These are phyloP conservation scores for Xenops minutus DNA, from an alignment of 2,797 vertebrate genomes.

Conservation along the genomic window DNA sequence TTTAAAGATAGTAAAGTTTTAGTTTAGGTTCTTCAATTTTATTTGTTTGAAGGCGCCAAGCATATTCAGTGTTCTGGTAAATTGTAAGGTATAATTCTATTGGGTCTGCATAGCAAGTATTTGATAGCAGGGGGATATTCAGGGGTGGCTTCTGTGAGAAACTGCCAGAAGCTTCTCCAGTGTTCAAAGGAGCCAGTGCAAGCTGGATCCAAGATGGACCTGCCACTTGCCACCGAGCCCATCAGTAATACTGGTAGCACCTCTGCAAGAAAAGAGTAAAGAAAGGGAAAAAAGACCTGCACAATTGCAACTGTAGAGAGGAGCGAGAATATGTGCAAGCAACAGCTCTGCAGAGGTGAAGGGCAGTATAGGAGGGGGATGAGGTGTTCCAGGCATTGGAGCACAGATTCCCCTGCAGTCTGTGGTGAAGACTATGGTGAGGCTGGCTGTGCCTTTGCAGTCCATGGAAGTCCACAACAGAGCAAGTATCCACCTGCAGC, in stretches of 20 bases:
- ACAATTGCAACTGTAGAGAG: not conserved
- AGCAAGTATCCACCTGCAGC: not conserved
- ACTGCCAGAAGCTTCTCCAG: not conserved
- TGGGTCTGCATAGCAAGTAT: not conserved
- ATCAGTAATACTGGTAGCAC: rapidly evolving
- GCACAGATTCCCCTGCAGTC: not conserved
- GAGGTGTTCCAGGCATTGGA: rapidly evolving
- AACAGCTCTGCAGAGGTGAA: not conserved
- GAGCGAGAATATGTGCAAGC: not conserved
- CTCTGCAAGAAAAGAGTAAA: not conserved
- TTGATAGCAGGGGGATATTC: not conserved
- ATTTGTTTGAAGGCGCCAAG: not conserved
- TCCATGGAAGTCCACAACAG: not conserved
- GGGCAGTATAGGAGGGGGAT: not conserved
- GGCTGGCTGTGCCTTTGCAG: not conserved
- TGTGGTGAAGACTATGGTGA: not conserved
- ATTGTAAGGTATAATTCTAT: not conserved
- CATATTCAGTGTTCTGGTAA: not conserved
- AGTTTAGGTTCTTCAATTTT: not conserved
- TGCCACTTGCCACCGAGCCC: not conserved
- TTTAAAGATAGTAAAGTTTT: not conserved
- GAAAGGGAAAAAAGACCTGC: not conserved
- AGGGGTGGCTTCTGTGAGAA: not conserved
- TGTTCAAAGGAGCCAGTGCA: not conserved
- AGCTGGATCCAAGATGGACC: rapidly evolving